These are phyloP conservation scores for Sebastes aleutianus DNA, from an alignment of 2,797 vertebrate species.

Conservation along the genomic window DNA sequence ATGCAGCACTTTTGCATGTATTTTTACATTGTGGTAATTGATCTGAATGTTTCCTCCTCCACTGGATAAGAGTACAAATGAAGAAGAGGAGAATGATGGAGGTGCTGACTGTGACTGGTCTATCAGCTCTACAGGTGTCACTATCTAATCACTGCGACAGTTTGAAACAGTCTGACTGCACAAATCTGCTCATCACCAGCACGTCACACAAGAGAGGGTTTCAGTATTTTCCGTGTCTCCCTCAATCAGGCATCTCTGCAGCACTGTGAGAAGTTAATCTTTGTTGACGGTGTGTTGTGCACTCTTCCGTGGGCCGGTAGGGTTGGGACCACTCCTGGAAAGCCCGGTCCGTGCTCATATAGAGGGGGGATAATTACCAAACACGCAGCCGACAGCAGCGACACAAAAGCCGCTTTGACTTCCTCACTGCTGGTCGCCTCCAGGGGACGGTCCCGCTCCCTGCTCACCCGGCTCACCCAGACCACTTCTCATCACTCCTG, in stretches of 20 bases:
- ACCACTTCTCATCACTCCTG: slow-evolving; percentile 76
- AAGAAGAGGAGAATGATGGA: neutral
- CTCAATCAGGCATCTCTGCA: slow-evolving; percentile 60
- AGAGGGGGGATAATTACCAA: slow-evolving; percentile 84
- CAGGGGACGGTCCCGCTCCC: slow-evolving; percentile 70
- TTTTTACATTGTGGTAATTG: neutral
- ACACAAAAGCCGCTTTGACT: slow-evolving; percentile 87
- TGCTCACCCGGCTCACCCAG: slow-evolving; percentile 64
- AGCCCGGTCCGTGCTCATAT: slow-evolving; percentile 69
- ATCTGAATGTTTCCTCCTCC: neutral
- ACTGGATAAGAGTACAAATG: neutral
- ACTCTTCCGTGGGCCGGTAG: slow-evolving; percentile 66
- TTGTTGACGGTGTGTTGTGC: slow-evolving; percentile 76
- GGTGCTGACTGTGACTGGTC: neutral
- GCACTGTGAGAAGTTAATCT: slow-evolving; percentile 75
- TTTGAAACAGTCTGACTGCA: slow-evolving; percentile 3
- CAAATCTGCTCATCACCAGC: slow-evolving; percentile 28
- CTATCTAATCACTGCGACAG: neutral
- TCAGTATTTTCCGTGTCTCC: slow-evolving; percentile 50
- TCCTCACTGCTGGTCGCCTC: slow-evolving; percentile 84
- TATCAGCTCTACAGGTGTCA: slow-evolving; percentile 28
- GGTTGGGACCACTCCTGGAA: slow-evolving; percentile 68
- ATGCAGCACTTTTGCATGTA: neutral
- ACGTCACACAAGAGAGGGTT: slow-evolving; percentile 35
- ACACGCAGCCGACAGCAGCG: slow-evolving; percentile 79